Evolutionary conservation across 1,140 invertebrate species (phyloP).

Genomic region (Solenopsis invicta): DNA sequence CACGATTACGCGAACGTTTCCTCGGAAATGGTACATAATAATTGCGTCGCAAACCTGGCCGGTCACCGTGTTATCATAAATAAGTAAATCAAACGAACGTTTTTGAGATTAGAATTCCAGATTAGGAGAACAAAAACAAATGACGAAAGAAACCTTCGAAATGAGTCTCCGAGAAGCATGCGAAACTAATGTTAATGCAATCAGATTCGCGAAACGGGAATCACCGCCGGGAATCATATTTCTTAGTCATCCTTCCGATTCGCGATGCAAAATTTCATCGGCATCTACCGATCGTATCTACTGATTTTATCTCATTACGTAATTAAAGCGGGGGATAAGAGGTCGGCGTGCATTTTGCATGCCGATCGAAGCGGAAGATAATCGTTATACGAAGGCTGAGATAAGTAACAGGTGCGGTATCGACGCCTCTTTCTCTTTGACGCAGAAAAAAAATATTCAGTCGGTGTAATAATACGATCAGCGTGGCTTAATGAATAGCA

Average conservation of each 20-base stretch:
- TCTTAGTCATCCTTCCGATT: neutral
- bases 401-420: neutral
- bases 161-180: no score
- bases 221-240: neutral
- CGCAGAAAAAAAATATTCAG: no score
- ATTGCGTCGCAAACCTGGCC: neutral
- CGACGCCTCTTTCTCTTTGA: neutral
- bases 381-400: neutral
- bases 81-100: neutral
- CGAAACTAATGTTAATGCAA: neutral
- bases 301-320: constrained; percentile 29
- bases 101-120: neutral
- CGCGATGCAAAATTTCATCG: neutral
- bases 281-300: constrained; percentile 7
- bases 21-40: neutral
- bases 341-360: neutral
- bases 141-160: neutral
- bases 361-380: neutral
- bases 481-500: no score
- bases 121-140: neutral
- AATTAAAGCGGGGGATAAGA: neutral
- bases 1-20: neutral
- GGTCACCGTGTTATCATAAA: neutral
- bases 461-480: neutral
- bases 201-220: neutral